Conservation (phyloP, 1,140 invertebrate species). For the Trichoplusia ni region DNA sequence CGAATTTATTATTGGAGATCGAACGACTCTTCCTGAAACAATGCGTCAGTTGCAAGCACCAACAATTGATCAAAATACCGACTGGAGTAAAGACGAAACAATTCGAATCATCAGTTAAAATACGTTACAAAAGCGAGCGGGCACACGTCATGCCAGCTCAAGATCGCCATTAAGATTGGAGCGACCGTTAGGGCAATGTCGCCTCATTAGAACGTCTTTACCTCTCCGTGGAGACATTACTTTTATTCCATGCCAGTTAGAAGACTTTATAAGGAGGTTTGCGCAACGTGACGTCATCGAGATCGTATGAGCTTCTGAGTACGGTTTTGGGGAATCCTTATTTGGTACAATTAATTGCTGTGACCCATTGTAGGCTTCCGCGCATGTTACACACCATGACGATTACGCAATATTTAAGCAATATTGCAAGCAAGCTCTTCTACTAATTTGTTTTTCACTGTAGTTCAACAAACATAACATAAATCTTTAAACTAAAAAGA, state of each 20-base stretch:
- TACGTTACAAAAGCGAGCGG: background rate
- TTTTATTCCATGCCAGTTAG: background rate
- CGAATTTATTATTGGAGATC: too few species aligned
- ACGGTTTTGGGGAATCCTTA: background rate
- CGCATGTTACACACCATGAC: too few species aligned
- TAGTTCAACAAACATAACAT: too few species aligned
- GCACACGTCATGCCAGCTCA: conserved; percentile 13
- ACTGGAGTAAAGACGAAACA: too few species aligned
- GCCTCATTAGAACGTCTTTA: conserved; percentile 23
- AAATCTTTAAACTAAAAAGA: too few species aligned
- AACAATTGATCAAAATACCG: too few species aligned
- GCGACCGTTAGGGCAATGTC: conserved; percentile 15
- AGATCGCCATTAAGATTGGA: conserved; percentile 22
- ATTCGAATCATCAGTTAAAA: conserved; percentile 21
- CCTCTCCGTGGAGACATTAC: conserved; percentile 4
- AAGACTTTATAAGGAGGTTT: conserved; percentile 4
- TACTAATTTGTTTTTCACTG: too few species aligned
- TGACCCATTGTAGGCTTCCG: background rate
- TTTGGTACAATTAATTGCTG: conserved; percentile 4
- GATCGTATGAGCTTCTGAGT: too few species aligned
- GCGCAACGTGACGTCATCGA: conserved; percentile 17
- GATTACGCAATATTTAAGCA: too few species aligned
- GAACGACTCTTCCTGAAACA: too few species aligned
- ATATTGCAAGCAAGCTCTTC: too few species aligned
- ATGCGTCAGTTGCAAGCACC: too few species aligned